Base-by-base conservation (phyloP, 2,888 invertebrate species). In the Galerucella calmariensis region DNA sequence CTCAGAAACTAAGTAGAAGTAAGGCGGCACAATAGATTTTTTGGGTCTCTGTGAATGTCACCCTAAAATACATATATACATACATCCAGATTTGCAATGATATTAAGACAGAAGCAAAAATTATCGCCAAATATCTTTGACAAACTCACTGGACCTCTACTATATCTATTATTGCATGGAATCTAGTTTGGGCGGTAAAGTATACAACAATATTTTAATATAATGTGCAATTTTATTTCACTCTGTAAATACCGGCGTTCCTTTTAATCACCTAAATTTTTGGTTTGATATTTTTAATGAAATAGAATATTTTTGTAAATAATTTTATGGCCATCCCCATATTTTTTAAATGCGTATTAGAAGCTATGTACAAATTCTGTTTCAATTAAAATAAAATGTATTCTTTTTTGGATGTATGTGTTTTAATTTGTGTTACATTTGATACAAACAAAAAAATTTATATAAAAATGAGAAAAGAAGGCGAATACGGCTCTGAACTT, bases 241-340 rank as follows among this genome's bases (percentile, higher is more conserved):
- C 16, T 58, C 11, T 58, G 58, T 6, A 24, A 58, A 58, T 58
- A 58, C 10, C 11, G n/a, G 1, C 12, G 5, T 58, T 58, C 10
- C 11, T 58, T 24, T 58, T n/a, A 24, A 58, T 3, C 24, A 11
- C 16, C 5, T 8, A 27, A 10, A 11, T 41, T 27, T 61, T 61
- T 14, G 12, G 12, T 59, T 63, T 62, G 51, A 53, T 51, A 35
- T 63, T 70, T 70, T 51, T 41, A 41, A 53, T 63, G 62, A 16
- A 58, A 51, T 53, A 53, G 63, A 63, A 51, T 70, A 70, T 70
- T 70, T 70, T 70, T 70, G 70, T 63, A 70, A 70, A 70, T 70
- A 63, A 61, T 27, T 61, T 24, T 69, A 35, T 20, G 48, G 51
- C 51, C 51, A 16, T 48, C 62, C n/a, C 53, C 14, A 24, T 62